Evolutionary conservation across 2,113 vertebrate genomes (phyloP).

Genomic region (Melanerpes formicivorus): DNA sequence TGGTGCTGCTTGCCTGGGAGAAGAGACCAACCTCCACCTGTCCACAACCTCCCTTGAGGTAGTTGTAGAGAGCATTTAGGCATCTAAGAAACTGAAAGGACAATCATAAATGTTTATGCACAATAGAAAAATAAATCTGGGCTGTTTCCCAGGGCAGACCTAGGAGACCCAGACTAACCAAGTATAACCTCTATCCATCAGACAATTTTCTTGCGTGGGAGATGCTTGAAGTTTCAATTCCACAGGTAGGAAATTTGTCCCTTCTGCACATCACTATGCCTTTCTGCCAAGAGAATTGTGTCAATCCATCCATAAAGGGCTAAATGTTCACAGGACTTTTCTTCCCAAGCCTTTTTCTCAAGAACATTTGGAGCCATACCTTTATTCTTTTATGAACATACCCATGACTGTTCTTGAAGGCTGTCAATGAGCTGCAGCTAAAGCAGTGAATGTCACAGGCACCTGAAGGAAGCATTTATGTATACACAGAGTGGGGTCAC

Average conservation of each 20-base stretch:
- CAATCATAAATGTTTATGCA: neutral
- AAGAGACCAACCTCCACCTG: no score
- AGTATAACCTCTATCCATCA: neutral
- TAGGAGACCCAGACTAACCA: neutral
- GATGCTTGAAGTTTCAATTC: neutral
- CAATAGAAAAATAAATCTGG: neutral
- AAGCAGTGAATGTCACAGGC: neutral
- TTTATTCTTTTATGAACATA: neutral
- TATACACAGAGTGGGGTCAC: neutral
- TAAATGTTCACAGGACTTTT: neutral
- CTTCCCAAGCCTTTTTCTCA: neutral
- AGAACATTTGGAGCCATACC: neutral
- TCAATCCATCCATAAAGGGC: neutral
- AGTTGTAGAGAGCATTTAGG: neutral
- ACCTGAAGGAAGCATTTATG: conserved; percentile 19
- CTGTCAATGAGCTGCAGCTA: neutral
- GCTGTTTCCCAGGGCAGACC: neutral
- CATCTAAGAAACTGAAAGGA: neutral
- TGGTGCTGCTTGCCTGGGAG: no score
- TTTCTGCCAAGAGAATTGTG: neutral
- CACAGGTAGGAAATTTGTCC: neutral
- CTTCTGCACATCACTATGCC: neutral
- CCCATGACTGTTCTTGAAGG: neutral
- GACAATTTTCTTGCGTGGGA: fast-evolving
- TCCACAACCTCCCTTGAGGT: no score